A percentile compares a stretch with the other conserved stretches of the same genome.
These are phyloP conservation scores for Semnornis frantzii DNA, from an alignment of 2,113 vertebrate genomes.

Conservation along the genomic window DNA sequence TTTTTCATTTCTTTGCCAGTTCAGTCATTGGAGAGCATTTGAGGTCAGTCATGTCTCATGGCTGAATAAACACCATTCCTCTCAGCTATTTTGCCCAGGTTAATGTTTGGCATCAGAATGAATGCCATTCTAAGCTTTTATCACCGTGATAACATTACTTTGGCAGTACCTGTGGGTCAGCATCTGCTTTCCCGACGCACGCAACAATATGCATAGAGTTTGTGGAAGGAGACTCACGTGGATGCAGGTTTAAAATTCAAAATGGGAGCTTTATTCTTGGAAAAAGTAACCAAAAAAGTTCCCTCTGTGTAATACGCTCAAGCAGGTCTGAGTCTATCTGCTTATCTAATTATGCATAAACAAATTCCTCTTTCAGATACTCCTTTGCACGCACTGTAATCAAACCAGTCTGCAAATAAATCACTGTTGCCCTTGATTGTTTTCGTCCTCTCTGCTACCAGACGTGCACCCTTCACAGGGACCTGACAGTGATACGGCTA, in stretches of 20 bases:
- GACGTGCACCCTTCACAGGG: background rate
- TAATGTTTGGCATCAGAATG: constrained; percentile 28
- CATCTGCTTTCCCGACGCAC: background rate
- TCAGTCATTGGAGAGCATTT: background rate
- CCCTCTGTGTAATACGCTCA: background rate
- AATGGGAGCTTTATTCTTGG: background rate
- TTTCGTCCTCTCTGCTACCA: constrained; percentile 41
- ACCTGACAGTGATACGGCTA: background rate
- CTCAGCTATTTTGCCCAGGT: constrained; percentile 19
- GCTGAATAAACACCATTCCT: background rate
- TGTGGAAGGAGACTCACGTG: background rate
- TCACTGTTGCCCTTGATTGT: constrained; percentile 31
- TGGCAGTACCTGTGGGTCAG: background rate
- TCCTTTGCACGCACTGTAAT: constrained; percentile 3
- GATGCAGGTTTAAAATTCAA: constrained; percentile 35
- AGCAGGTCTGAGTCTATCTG: background rate
- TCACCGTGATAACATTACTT: background rate
- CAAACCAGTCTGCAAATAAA: constrained; percentile 52
- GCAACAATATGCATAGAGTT: background rate
- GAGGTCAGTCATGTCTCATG: background rate
- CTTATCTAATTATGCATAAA: constrained; percentile 35
- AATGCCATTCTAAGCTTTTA: constrained; percentile 8
- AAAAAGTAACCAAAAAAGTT: constrained; percentile 10
- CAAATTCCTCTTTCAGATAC: constrained; percentile 56
- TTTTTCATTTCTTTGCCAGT: background rate